These are phyloP conservation scores for Pipistrellus nathusii DNA, from an alignment of 2,797 vertebrate genomes.

Conservation along the genomic window DNA sequence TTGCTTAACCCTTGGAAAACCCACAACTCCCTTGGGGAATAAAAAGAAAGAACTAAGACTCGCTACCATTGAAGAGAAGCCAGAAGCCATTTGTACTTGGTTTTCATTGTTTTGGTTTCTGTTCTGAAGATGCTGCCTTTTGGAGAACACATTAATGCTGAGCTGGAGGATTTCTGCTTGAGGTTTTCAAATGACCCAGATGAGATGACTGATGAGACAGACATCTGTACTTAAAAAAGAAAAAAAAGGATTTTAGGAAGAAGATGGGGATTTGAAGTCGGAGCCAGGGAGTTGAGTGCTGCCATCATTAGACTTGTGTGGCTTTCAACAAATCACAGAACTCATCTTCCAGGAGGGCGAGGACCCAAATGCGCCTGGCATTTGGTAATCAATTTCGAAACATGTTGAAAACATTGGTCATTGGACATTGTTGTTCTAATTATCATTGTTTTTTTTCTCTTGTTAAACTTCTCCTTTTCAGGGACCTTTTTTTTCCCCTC, in stretches of 20 bases:
- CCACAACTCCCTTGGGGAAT: not conserved
- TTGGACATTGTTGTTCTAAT: not conserved
- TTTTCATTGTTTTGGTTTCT: constrained; percentile 53
- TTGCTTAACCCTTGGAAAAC: constrained; percentile 50
- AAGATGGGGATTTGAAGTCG: not conserved
- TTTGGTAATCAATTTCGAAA: not conserved
- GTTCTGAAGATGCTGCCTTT: constrained; percentile 45
- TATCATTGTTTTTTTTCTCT: not conserved
- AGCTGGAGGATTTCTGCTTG: constrained; percentile 58
- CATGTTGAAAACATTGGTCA: not conserved
- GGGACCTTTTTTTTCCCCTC: not conserved
- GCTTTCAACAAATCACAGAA: not conserved
- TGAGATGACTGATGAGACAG: not conserved
- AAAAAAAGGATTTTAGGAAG: not conserved
- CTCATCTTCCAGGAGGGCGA: not conserved
- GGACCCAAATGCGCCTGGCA: not conserved
- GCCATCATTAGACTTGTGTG: not conserved
- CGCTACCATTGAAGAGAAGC: not conserved
- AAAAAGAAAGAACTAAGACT: constrained; percentile 35
- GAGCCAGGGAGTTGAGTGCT: not conserved
- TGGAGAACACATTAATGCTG: not conserved
- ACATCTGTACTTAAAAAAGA: not conserved
- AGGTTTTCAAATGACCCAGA: constrained; percentile 31
- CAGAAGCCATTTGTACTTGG: not conserved
- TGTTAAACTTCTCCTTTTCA: constrained; percentile 2